These are phyloP conservation scores for Brachynemurus nebulosus DNA, from an alignment of 2,888 invertebrate species.

Conservation along the genomic window DNA sequence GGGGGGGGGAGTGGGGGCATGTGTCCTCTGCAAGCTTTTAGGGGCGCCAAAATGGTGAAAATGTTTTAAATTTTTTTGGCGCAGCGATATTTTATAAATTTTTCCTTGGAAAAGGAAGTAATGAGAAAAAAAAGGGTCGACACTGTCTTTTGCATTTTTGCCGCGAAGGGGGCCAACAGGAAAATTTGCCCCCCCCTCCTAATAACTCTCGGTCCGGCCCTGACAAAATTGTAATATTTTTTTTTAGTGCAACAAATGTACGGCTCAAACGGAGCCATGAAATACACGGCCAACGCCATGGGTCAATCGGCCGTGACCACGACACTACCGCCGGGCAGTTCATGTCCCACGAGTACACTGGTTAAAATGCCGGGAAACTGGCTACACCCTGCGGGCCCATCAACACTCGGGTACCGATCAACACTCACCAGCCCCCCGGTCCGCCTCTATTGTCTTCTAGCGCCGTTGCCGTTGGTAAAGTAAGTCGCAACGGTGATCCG, in stretches of 20 bases:
- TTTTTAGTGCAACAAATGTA: conserved; percentile 63
- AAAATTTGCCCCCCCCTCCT: no score
- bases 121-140: neutral
- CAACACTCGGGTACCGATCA: conserved; percentile 31
- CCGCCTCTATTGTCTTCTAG: conserved; percentile 56
- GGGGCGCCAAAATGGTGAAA: no score
- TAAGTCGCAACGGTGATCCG: no score
- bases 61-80: neutral
- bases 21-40: no score
- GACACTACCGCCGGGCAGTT: conserved; percentile 32
- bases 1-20: no score
- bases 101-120: no score
- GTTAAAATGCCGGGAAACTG: conserved; percentile 83
- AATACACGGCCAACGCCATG: conserved; percentile 37
- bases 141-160: neutral
- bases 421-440: conserved; percentile 41
- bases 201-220: no score
- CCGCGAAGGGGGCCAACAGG: no score
- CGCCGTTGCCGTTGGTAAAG: no score
- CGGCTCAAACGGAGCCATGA: conserved; percentile 56
- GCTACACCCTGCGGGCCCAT: conserved; percentile 85
- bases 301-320: conserved; percentile 41
- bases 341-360: conserved; percentile 34
- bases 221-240: no score
- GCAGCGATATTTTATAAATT: no score